Base-by-base conservation (phyloP, 1,140 invertebrate genomes). In the Drosophila lacertosa region DNA sequence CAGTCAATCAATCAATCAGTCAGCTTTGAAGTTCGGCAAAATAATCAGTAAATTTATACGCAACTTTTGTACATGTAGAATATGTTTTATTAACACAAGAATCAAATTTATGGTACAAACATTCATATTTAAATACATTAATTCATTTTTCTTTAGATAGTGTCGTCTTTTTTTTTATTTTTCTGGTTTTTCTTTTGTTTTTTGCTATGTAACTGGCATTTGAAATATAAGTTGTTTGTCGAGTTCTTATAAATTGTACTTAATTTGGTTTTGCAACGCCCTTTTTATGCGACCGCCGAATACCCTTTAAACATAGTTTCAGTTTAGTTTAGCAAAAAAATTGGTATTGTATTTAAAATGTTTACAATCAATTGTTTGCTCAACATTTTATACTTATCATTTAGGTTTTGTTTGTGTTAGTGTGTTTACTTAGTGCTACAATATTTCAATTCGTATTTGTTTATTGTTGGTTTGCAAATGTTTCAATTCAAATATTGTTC, bases 41-140 rank as follows among this genome's bases (percentile, higher is more conserved):
- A n/a, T n/a, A n/a, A n/a, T n/a, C n/a, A n/a, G n/a, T n/a, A n/a
- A n/a, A 53, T 37, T 37, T 15, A 53, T 24, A 53, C 32, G 50
- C 50, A 53, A 22, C n/a, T n/a, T 44, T 11, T 18, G 20, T 68
- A 68, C 20, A 65, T 70, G 40, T 60, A 62, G 77, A 70, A 58
- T 75, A 81, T 59, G 60, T 82, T 80, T 82, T 77, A 69, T 82
- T 70, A 82, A 82, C 79, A 83, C 78, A 70, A 66, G 82, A 66
- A 82, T 73, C 54, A 60, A 82, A 82, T 69, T 68, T 69, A 69
- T 82, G 68, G 73, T 83, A 82, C 64, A 69, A 57, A 82, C 78
- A 80, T 63, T 63, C 67, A 80, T 72, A 76, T 76, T 66, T 51
- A 81, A 76, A 81, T 81, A 73, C 63, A 77, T 55, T 80, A 64